phyloP scores from a whole-genome alignment of 1,140 invertebrate species.

The Rhopalosiphum padi region DNA sequence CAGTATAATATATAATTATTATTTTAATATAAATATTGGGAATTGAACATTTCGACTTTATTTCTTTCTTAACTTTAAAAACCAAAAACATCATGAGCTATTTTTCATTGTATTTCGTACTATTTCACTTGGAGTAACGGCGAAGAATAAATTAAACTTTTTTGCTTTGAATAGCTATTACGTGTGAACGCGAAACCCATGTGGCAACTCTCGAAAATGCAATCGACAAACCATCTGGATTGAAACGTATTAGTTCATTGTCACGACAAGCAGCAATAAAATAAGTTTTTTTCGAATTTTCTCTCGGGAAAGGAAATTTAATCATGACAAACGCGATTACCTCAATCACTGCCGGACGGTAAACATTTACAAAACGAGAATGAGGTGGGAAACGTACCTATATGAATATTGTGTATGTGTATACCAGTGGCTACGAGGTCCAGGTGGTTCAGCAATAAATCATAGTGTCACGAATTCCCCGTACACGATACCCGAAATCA shows the following conservation, averaged over 20 bases:
- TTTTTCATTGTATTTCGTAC: background rate
- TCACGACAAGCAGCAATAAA: background rate
- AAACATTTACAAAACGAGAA: background rate
- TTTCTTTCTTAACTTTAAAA: background rate
- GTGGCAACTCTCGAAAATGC: background rate
- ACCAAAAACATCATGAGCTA: background rate
- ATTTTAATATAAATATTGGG: background rate
- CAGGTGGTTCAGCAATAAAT: background rate
- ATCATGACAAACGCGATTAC: background rate
- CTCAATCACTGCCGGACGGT: background rate
- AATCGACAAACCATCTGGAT: background rate
- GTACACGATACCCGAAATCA: background rate
- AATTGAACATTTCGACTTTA: background rate
- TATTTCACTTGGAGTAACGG: background rate
- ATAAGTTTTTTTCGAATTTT: background rate
- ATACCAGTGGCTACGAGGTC: background rate
- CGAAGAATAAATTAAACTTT: background rate
- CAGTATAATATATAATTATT: background rate
- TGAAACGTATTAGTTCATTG: background rate
- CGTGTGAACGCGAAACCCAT: background rate
- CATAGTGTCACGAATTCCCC: background rate
- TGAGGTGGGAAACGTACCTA: background rate
- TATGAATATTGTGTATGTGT: background rate
- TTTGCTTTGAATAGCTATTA: background rate
- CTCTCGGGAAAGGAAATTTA: background rate